Evolutionary conservation across 2,888 invertebrate genomes (phyloP), one percentile per base, ranked within the genome.

Genomic region (Eurytoma californica): DNA sequence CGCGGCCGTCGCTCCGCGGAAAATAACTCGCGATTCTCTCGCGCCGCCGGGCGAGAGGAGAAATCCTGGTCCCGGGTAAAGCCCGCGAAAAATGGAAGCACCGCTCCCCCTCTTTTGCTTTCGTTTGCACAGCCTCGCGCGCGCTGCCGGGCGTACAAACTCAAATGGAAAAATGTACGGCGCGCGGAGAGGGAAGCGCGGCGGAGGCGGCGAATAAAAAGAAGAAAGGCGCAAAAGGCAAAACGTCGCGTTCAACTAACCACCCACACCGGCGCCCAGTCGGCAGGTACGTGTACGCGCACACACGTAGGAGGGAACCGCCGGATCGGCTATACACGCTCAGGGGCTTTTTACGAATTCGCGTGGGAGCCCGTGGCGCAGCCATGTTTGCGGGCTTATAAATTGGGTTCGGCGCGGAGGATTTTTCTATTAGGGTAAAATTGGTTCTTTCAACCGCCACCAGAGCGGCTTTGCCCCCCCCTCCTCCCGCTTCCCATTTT

Each of bases 401-500:
- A 90, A 90, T 90, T 90, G 89, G 89, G 88, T 90, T 89, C 89
- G 86, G 87, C 86, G 87, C 87, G 87, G 88, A 89, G 89, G 90
- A 90, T 90, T 90, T 90, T 90, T 90, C 90, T 90, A 90, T 90
- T 90, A 90, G 89, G 88, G 86, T 86, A 89, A 89, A 90, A 90
- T 90, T 90, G 90, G 89, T 90, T 90, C 90, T 90, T 90, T 90
- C 90, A 90, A 90, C 89, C 88, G 85, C 88, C 89, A 87, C 90
- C 89, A 88, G 88, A 85, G 86, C 86, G 84, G 85, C 83, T 77
- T 81, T 82, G 4, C 80, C 18, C 51, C 69, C 20, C 65, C 51
- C 39, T 68, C 57, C 55, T 68, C 76, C 77, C 79, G 77, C 66
- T 82, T 82, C 80, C 82, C 81, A 81, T 60, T 76, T 79, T 79